These are phyloP conservation scores for Platygyra sinensis DNA, from an alignment of 64 coral and sea anemone species.

Conservation along the genomic window DNA sequence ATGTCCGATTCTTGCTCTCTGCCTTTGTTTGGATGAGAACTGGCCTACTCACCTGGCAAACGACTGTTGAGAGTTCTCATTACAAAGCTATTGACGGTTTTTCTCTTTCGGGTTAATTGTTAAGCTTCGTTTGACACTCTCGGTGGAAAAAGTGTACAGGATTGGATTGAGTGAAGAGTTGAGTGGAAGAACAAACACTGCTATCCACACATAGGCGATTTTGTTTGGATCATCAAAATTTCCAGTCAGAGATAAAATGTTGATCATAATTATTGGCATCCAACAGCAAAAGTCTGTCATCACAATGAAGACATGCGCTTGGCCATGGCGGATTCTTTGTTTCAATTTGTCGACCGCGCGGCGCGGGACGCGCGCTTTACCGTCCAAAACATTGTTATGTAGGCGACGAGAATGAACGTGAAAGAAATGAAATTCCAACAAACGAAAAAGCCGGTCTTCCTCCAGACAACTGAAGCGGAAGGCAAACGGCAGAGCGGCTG, in stretches of 20 bases:
- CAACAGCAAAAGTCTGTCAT: slow-evolving; percentile 47
- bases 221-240: slow-evolving; percentile 24
- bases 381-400: slow-evolving; percentile 23
- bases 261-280: slow-evolving; percentile 36
- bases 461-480: neutral
- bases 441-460: neutral
- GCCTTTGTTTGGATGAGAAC: neutral
- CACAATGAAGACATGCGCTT: slow-evolving; percentile 4
- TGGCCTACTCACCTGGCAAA: neutral
- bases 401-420: slow-evolving; percentile 24
- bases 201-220: slow-evolving; percentile 25
- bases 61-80: neutral
- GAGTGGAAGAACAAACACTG: slow-evolving; percentile 28
- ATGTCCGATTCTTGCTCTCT: neutral
- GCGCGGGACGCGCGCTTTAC: neutral
- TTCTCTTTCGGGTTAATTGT: neutral
- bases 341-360: slow-evolving; percentile 12
- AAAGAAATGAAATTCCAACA: slow-evolving; percentile 20
- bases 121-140: neutral
- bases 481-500: slow-evolving; percentile 26
- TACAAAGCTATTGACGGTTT: neutral
- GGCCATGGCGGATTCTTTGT: slow-evolving; percentile 27
- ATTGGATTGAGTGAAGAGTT: slow-evolving; percentile 35
- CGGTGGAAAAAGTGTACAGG: slow-evolving; percentile 38
- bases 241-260: slow-evolving; percentile 15